phyloP scores from a whole-genome alignment of 2,888 invertebrate genomes.

The Lochmaea capreae region DNA sequence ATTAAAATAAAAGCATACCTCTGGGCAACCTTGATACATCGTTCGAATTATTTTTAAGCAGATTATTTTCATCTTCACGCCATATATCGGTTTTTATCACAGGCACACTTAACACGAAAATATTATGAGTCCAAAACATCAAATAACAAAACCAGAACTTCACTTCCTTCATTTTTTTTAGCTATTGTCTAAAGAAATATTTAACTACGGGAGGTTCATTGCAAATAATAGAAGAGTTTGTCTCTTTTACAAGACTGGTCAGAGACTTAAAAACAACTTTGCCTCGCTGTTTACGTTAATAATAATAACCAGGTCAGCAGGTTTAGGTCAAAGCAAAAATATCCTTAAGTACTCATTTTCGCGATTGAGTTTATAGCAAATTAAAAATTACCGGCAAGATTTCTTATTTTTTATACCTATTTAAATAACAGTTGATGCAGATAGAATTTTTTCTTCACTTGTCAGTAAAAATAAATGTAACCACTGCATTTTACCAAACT shows the following conservation, averaged over 20 bases:
- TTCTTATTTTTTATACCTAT: no score
- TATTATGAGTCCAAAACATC: background rate
- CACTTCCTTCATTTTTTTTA: slow-evolving; percentile 7
- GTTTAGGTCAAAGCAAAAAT: background rate
- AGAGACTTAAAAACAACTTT: background rate
- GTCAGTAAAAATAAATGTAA: no score
- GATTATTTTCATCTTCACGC: background rate
- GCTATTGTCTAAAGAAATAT: background rate
- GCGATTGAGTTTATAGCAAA: background rate
- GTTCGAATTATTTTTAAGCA: background rate
- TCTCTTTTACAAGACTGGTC: slow-evolving; percentile 1
- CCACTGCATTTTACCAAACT: no score
- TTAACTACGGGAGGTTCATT: background rate
- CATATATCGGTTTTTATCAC: background rate
- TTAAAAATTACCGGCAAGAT: background rate
- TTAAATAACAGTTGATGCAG: no score
- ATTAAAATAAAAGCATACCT: slow-evolving; percentile 3
- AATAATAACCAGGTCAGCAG: slow-evolving; percentile 9
- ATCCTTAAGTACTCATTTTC: background rate
- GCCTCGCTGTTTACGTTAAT: background rate
- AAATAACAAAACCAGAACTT: slow-evolving; percentile 9
- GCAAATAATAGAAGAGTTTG: background rate
- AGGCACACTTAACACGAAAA: slow-evolving; percentile 5
- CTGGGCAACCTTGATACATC: slow-evolving; percentile 8
- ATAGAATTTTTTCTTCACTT: no score